Base-by-base conservation (phyloP, 37 sponge, comb jelly and placozoan species). In the Haliclona indistincta region DNA sequence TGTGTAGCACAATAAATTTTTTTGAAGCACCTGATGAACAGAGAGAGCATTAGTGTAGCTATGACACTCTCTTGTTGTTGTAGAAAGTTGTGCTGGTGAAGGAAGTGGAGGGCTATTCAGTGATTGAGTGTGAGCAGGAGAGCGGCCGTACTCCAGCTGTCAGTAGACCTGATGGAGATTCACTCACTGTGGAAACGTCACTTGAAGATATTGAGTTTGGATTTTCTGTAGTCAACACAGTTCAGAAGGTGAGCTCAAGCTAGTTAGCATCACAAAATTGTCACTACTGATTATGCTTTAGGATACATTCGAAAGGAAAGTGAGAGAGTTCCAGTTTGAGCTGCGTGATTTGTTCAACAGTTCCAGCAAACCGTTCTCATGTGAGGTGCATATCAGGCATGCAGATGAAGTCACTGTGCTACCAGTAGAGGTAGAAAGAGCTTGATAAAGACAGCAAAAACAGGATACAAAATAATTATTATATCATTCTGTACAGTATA, bases 141-240 rank as follows among this genome's bases (percentile, higher is more conserved):
- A 28, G 63, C 4, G 78, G 73, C 35, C 45, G 38, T 22, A 51
- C 10, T 1, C 56, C 36, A 22, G 38, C 37, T 2, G 77, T 69
- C 22, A 33, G 70, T 0, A 29, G 42, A 0, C 60, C 60, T n/a
- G 17, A 38, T 2, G 66, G 71, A 23, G 84, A 84, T 63, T 63
- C 63, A 76, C 70, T 84, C 64, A 84, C 84, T 23, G 84, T 84
- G 42, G 77, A 70, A 40, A 84, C 84, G 8, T 55, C 84, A 38
- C 65, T 84, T 2, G 77, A 84, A 44, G 84, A 84, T 39, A 71
- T 84, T 32, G 84, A 84, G 66, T 84, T 84, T 76, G 84, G 84
- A 23, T 84, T 84, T 72, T 60, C 51, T 30, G 76, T 84, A 39
- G 55, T 70, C 20, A 76, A 32, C 5, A 84, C 65, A 43, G 70